Conservation (phyloP, 2,888 invertebrate species). For the Sicus ferrugineus region DNA sequence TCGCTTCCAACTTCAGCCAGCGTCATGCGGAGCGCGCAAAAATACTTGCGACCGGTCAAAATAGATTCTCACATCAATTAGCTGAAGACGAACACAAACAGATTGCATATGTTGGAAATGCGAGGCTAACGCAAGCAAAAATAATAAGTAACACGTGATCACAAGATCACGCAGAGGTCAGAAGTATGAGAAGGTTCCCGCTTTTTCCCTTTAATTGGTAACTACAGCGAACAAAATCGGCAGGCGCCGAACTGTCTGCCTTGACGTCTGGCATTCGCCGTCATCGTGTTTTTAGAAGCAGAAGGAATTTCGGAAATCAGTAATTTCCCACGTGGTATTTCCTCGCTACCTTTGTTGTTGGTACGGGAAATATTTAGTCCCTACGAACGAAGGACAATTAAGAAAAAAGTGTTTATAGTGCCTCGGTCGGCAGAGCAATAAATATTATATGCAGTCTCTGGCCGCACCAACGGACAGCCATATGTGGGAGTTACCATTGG, state of each 20-base stretch:
- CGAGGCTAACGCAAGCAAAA: slow-evolving; percentile 4
- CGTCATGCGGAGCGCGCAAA: slow-evolving; percentile 10
- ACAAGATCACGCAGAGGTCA: not conserved
- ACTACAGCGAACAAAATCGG: not conserved
- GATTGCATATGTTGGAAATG: slow-evolving; percentile 28
- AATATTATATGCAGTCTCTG: slow-evolving; percentile 13
- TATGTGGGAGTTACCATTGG: slow-evolving; percentile 18
- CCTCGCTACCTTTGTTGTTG: too few relatives aligned
- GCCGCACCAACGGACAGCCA: not conserved
- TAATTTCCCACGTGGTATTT: slow-evolving; percentile 26
- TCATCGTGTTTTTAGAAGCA: too few relatives aligned
- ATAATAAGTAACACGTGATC: slow-evolving; percentile 20
- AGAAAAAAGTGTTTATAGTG: slow-evolving; percentile 8
- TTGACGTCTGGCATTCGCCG: not conserved
- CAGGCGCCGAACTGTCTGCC: slow-evolving; percentile 19
- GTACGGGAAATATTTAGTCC: not conserved
- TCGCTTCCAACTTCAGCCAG: not conserved
- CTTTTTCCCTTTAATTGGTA: not conserved
- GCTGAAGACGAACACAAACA: not conserved
- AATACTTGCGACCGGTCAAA: not conserved
- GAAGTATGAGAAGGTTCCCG: not conserved
- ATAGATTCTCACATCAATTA: slow-evolving; percentile 32
- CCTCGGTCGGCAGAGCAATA: slow-evolving; percentile 14
- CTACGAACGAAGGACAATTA: not conserved
- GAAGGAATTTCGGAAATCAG: slow-evolving; percentile 5